Conservation (phyloP, 2,888 invertebrate species). For the Pachydiplax longipennis region DNA sequence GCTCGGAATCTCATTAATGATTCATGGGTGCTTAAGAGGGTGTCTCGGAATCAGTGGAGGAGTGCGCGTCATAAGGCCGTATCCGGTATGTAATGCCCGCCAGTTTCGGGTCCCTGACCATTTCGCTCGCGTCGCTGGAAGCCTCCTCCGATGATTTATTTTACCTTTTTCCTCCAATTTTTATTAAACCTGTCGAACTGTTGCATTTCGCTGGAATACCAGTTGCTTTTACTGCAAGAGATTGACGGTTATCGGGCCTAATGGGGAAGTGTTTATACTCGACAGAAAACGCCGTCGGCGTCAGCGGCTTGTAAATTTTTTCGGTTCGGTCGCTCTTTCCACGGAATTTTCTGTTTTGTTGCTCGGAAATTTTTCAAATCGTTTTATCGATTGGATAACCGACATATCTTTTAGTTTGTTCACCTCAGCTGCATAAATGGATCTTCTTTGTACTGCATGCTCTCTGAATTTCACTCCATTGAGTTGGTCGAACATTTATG, state of each 20-base stretch:
- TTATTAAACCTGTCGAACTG: neutral
- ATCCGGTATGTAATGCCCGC: neutral
- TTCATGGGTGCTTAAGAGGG: constrained; percentile 15
- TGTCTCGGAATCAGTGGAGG: neutral
- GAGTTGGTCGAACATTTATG: too few relatives aligned
- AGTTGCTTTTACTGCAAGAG: neutral
- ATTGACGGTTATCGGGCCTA: neutral
- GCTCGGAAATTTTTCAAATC: too few relatives aligned
- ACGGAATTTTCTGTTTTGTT: too few relatives aligned
- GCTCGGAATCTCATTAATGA: constrained; percentile 29
- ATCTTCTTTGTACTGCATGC: too few relatives aligned
- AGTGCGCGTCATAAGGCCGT: neutral
- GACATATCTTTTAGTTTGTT: too few relatives aligned
- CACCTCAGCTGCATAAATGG: too few relatives aligned
- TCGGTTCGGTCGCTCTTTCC: too few relatives aligned
- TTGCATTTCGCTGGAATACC: neutral
- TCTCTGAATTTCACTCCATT: too few relatives aligned
- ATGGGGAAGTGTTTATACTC: too few relatives aligned
- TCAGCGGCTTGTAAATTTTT: too few relatives aligned
- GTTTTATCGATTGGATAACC: too few relatives aligned
- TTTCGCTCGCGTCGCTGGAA: neutral
- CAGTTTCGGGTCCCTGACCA: neutral
- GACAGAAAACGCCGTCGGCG: too few relatives aligned
- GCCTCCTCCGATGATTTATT: neutral
- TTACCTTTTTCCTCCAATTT: neutral